Conservation (phyloP, 30 jellyfish, hydroid and myxozoan genomes). For the Turritopsis dohrnii region DNA sequence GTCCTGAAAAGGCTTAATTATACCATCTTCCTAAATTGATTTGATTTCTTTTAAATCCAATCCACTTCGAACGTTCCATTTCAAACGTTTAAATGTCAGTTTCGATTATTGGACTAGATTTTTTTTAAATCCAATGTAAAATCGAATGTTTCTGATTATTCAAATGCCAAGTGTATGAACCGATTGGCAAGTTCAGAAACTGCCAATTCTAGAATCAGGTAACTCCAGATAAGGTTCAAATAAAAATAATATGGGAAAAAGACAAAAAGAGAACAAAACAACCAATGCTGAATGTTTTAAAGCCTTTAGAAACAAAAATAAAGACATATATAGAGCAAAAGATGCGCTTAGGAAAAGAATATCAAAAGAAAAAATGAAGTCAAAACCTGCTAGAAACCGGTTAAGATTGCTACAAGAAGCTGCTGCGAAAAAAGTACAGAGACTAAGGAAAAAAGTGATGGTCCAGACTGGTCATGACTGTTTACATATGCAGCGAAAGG, state of each 20-base stretch:
- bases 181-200: too few species aligned
- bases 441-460: not conserved
- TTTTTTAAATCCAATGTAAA: too few species aligned
- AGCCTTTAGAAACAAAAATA: not conserved
- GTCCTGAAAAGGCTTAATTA: too few species aligned
- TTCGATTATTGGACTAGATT: too few species aligned
- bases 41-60: too few species aligned
- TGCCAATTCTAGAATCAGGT: too few species aligned
- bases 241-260: not conserved
- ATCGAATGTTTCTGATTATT: too few species aligned
- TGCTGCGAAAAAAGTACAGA: not conserved
- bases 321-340: not conserved
- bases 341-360: slow-evolving; percentile 4
- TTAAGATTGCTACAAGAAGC: not conserved
- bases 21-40: too few species aligned
- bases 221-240: not conserved
- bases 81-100: too few species aligned
- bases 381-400: slow-evolving; percentile 7
- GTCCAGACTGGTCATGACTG: not conserved
- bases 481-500: not conserved
- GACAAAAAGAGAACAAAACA: not conserved
- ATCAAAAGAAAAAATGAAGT: not conserved
- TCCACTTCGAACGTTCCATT: too few species aligned
- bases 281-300: not conserved
- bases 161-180: too few species aligned